Base-by-base conservation (phyloP, 2,888 invertebrate genomes). In the Metallyticus violacea region DNA sequence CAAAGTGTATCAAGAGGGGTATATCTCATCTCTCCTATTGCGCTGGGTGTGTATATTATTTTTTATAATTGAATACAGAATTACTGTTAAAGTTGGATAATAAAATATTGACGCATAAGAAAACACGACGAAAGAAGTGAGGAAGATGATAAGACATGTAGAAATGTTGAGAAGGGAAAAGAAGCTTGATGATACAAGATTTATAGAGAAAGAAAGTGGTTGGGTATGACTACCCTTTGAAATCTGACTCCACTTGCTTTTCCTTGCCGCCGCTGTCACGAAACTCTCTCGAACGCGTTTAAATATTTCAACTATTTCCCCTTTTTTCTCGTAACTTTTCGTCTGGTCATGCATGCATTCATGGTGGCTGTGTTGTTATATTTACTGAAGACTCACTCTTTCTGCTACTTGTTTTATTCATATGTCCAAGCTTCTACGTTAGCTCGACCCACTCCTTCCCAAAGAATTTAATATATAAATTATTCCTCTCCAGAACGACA, bases 291-390 rank as follows among this genome's bases (percentile, higher is more conserved):
- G 86, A 80, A 85, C 80, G 85, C 86, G 77, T 84, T 80, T 86
- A 84, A 86, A 86, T 86, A 86, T 86, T 86, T 86, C 79, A 86
- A 28, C 76, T 77, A 83, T 83, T 83, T 62, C 40, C 40, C 40
- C 40, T 62, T 62, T 86, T 86, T 86, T 80, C 86, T 82, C 78
- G 79, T 86, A 86, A 84, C 86, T 86, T 86, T 86, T 84, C 81
- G 86, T 86, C 81, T 81, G 81, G 62, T 81, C 77, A 86, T 86
- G 86, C 86, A 86, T 86, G 86, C 86, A 86, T 86, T 86, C 86
- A 86, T 86, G 81, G 28, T 77, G 28, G 81, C 28, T 81, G 86
- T 79, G 82, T 82, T 82, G 82, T 82, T 82, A 82, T 82, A 40
- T 82, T 82, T 80, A 80, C 80, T 80, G 80, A 62, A 62, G 40